Conservation (phyloP, 2,888 invertebrate genomes). For the Diloba caeruleocephala region DNA sequence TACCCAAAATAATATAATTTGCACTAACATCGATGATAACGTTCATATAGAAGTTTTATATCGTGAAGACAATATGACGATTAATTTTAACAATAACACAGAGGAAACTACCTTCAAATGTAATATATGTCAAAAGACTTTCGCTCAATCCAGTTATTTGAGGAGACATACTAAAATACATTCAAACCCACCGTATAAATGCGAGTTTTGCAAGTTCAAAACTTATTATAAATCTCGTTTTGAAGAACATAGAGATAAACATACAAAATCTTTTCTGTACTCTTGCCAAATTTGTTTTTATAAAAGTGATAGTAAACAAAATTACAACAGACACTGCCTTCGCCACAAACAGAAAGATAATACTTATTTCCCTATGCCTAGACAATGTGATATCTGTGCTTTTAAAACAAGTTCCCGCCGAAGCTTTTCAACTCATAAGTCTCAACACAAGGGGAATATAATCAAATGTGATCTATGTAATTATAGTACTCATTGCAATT, state of each 20-base stretch:
- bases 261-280: neutral
- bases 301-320: neutral
- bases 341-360: neutral
- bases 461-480: conserved; percentile 4
- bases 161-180: neutral
- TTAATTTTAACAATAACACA: neutral
- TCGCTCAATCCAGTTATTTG: neutral
- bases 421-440: neutral
- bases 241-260: neutral
- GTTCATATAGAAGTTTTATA: neutral
- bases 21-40: neutral
- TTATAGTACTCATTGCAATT: conserved; percentile 1
- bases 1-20: neutral
- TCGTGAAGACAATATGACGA: neutral
- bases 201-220: neutral
- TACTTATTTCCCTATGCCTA: neutral
- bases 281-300: neutral
- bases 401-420: neutral
- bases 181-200: neutral
- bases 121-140: neutral
- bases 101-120: neutral
- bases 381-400: neutral
- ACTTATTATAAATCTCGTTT: neutral
- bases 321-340: neutral
- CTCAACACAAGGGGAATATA: conserved; percentile 1